Base-by-base conservation (phyloP, 2,797 vertebrate species). In the Acrocephalus scirpaceus region DNA sequence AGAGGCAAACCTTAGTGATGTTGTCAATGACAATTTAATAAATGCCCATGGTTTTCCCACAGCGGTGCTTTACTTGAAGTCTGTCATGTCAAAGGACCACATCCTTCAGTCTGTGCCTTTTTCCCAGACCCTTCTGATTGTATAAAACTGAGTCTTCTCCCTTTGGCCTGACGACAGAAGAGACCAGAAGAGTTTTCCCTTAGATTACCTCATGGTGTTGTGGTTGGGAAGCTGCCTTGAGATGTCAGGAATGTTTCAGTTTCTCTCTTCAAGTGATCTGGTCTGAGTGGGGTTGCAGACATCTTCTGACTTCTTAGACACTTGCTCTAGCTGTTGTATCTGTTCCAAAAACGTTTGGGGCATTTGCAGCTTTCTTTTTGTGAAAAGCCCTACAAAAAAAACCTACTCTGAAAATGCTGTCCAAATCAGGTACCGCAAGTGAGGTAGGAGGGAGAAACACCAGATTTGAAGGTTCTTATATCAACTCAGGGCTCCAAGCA, bases 291-390 rank as follows among this genome's bases (percentile, higher is more conserved):
- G 19, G 7, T 74, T 86, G 57, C 50, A 79, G 58, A 16, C 2
- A 0, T 60, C 56, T 72, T 86, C 56, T 82, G 53, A 27, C 34
- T 30, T 81, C 40, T 58, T 87, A 76, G 64, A 34, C 14, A 9
- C 19, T 26, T 91, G 10, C 2, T 9, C 80, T 92, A 65, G 58
- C 44, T 54, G 14, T 69, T 84, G 16, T 51, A 58, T n/a, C 3
- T 56, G 10, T 20, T 12, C 22, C 47, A 38, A 3, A 73, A 61
- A 47, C 2, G 22, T 54, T 3, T 40, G 53, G 27, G 16, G 2
- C 22, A 14, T 92, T 79, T 93, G 9, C 50, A 80, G 27, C 23
- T 84, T 88, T 29, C 20, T 77, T 84, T 86, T 40, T 78, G n/a
- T 77, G 72, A 30, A 79, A 70, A 38, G 9, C 13, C 7, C 11